phyloP scores from a whole-genome alignment of 2,113 vertebrate genomes.

The Clarias gariepinus region DNA sequence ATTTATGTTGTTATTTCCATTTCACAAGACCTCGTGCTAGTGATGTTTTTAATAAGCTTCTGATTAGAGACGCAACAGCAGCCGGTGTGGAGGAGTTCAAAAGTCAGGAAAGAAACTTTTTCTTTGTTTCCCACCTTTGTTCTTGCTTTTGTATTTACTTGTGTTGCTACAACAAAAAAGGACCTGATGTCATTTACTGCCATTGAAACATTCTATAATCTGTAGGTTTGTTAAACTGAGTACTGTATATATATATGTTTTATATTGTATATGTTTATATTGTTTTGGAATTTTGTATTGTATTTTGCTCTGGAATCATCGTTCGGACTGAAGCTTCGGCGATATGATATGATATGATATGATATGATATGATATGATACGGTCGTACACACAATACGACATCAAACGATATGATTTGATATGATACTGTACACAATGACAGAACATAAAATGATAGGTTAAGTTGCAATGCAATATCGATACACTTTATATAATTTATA shows the following conservation, averaged over 20 bases:
- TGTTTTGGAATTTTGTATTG: too few species aligned
- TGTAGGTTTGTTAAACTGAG: too few species aligned
- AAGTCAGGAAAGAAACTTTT: constrained; percentile 44
- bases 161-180: neutral
- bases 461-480: too few species aligned
- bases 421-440: too few species aligned
- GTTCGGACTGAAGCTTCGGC: neutral
- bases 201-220: too few species aligned
- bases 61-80: constrained; percentile 43
- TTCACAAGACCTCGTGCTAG: constrained; percentile 50
- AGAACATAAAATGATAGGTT: too few species aligned
- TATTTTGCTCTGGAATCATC: neutral
- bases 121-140: neutral
- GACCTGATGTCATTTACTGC: neutral
- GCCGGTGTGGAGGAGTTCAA: constrained; percentile 48
- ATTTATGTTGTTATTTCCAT: constrained; percentile 55
- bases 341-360: neutral
- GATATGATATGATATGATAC: neutral
- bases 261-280: too few species aligned
- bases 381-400: too few species aligned
- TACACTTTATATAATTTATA: too few species aligned
- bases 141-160: constrained; percentile 28
- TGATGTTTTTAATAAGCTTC: constrained; percentile 52
- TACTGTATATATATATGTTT: too few species aligned
- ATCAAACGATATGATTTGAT: too few species aligned